Base-by-base conservation (phyloP, 2,888 invertebrate species). In the Pherbina coryleti region DNA sequence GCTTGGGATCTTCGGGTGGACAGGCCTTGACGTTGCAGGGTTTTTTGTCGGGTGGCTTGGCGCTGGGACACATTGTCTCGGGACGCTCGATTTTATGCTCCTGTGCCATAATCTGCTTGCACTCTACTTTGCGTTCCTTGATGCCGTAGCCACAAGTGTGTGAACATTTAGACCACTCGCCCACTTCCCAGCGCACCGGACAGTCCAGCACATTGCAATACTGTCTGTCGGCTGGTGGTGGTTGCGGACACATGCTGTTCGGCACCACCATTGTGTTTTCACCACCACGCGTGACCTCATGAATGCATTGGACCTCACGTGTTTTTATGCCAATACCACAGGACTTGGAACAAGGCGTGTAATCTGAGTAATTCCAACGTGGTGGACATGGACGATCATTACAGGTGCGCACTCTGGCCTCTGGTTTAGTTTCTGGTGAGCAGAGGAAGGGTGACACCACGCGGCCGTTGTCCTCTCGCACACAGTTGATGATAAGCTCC, bases 331-430 rank as follows among this genome's bases (percentile, higher is more conserved):
- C 98, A 82, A 98, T 95, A 44, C 98, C 98, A 87, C 98, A 99
- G 3, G 96, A 95, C 88, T 96, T 96, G 25, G 96, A 96, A 90
- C 98, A 99, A 25, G 94, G 93, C 0, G 95, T 94, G 87, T 96
- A 97, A 75, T 96, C 96, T 0, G 96, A 96, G 84, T 95, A 94
- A 87, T 96, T 96, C 97, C 97, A 97, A 83, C 97, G 93, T 0
- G 98, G 98, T 2, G 98, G 98, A 87, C 99, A 99, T 0, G 98
- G 96, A 80, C 96, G 95, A 85, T 98, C 98, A 87, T 99, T 99
- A 91, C 98, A 98, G 0, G 96, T 95, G 84, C 96, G 91, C 49
- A 96, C 95, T 79, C 97, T 91, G 70, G 96, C 95, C 88, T 97
- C 97, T 0, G 98, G 98, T 86, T 96, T 95, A 0, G 95, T 94